Evolutionary conservation across 2,888 invertebrate species (phyloP).

Genomic region (Dendrolimus pini): DNA sequence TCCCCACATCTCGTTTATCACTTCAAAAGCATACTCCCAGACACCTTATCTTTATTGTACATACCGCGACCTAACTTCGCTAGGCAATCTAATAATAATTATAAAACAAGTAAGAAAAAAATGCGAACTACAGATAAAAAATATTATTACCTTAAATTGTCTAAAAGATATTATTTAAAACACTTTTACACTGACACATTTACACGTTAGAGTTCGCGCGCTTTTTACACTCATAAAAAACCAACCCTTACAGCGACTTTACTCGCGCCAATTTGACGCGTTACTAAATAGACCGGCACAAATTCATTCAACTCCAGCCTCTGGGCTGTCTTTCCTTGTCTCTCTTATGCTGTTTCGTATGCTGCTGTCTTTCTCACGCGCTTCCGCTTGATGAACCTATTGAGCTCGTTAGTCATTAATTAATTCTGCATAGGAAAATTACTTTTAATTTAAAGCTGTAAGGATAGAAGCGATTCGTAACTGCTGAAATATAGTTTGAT

Average conservation of each 20-base stretch:
- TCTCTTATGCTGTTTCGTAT: slow-evolving; percentile 17
- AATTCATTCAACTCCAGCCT: slow-evolving; percentile 73
- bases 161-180: not conserved
- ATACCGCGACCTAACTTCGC: not conserved
- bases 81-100: not conserved
- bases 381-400: slow-evolving; percentile 75
- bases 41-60: slow-evolving; percentile 55
- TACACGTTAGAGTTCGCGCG: slow-evolving; percentile 44
- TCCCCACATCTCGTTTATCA: slow-evolving; percentile 44
- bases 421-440: slow-evolving; percentile 77
- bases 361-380: slow-evolving; percentile 34
- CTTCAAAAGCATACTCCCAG: slow-evolving; percentile 43
- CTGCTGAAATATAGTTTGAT: not conserved
- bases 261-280: slow-evolving; percentile 73
- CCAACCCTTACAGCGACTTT: slow-evolving; percentile 46
- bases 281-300: slow-evolving; percentile 73
- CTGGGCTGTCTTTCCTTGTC: slow-evolving; percentile 37
- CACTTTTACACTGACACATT: slow-evolving; percentile 16
- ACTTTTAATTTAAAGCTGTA: slow-evolving; percentile 72
- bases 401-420: slow-evolving; percentile 77
- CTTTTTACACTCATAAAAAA: slow-evolving; percentile 29
- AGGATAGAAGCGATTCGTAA: slow-evolving; percentile 54
- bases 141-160: not conserved
- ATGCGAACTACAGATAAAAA: not conserved
- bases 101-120: not conserved